Conservation (phyloP, 2,113 vertebrate species). For the Epinephelus fuscoguttatus region DNA sequence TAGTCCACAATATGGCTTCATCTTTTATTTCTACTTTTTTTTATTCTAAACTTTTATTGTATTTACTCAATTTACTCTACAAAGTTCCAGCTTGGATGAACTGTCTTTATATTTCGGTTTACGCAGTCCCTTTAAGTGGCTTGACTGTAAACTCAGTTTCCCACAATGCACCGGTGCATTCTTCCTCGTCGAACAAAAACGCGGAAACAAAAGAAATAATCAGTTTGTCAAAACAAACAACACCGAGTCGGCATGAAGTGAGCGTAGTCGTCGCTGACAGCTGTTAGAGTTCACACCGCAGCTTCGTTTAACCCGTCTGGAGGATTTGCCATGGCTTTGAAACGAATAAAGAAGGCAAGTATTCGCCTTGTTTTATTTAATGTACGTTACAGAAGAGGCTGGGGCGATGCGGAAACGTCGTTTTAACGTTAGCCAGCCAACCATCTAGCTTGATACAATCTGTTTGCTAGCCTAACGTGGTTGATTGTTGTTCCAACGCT, state of each 20-base stretch:
- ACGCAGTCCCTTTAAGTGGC: conserved; percentile 62
- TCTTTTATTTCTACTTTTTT: no score
- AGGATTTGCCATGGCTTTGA: conserved; percentile 76
- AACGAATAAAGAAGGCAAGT: conserved; percentile 83
- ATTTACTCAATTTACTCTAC: no score
- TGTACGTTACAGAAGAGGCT: conserved; percentile 5
- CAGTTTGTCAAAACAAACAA: conserved; percentile 77
- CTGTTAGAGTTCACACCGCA: conserved; percentile 29
- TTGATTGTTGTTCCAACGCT: no score
- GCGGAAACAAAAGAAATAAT: conserved; percentile 81
- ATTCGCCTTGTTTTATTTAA: conserved; percentile 13
- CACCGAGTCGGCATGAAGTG: conserved; percentile 56
- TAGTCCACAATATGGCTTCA: no score
- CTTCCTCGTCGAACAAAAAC: conserved; percentile 74
- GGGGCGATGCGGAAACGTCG: conserved; percentile 55
- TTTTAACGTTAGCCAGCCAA: conserved; percentile 30
- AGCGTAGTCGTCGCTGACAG: conserved; percentile 56
- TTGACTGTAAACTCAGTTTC: conserved; percentile 28
- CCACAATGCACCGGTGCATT: conserved; percentile 73
- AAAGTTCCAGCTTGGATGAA: no score
- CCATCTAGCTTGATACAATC: conserved; percentile 26
- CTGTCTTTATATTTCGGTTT: background rate
- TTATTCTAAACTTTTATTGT: no score
- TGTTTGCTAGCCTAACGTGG: conserved; percentile 14
- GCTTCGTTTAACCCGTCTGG: background rate